Conservation (phyloP, 2,888 invertebrate genomes). For the Apotomis betuletana region DNA sequence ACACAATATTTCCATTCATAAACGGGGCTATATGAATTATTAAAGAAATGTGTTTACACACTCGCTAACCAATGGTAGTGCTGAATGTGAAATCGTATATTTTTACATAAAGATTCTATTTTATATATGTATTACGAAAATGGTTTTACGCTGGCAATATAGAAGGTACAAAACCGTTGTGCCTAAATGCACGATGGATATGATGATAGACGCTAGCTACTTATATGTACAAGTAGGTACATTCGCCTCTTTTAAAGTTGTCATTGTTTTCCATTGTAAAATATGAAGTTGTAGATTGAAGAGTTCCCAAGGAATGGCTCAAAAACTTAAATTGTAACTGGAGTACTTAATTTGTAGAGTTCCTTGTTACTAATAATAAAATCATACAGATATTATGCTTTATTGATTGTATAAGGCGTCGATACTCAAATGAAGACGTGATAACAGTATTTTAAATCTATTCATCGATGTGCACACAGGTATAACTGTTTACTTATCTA, state of each 20-base stretch:
- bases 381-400: background rate
- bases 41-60: background rate
- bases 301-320: background rate
- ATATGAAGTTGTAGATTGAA: background rate
- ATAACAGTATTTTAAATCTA: conserved; percentile 1
- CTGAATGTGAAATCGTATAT: background rate
- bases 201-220: background rate
- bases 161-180: conserved; percentile 34
- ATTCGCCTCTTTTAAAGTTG: background rate
- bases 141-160: conserved; percentile 3
- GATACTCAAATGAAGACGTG: background rate
- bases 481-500: conserved; percentile 21
- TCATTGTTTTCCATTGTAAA: background rate
- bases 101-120: background rate
- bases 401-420: background rate
- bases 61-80: background rate
- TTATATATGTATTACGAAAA: background rate
- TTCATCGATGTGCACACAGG: conserved; percentile 5
- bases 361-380: background rate
- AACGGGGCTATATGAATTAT: background rate
- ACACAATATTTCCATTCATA: background rate
- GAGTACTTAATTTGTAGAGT: background rate
- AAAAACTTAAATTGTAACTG: background rate
- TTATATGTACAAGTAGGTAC: background rate
- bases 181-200: conserved; percentile 1